Evolutionary conservation across 2,888 invertebrate genomes (phyloP).

Genomic region (Calliopum simillimum): DNA sequence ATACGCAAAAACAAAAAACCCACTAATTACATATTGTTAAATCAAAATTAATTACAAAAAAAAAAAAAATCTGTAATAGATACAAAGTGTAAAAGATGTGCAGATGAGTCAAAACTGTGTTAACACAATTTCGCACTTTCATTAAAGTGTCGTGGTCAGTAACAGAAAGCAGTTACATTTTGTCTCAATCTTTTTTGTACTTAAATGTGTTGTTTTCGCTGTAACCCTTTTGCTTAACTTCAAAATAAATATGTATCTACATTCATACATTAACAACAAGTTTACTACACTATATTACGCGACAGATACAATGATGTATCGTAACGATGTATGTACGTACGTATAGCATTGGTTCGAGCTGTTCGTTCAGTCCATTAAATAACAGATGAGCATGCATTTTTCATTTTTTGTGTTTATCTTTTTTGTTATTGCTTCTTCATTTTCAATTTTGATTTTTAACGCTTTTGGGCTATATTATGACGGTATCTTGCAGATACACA

Average conservation of each 20-base stretch:
- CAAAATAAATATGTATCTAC: neutral
- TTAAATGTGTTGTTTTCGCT: neutral
- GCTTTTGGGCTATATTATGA: too few relatives aligned
- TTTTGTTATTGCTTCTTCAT: neutral
- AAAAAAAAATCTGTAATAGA: too few relatives aligned
- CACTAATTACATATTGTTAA: too few relatives aligned
- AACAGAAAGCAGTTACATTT: neutral
- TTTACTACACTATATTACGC: neutral
- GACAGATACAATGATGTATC: neutral
- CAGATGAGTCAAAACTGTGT: too few relatives aligned
- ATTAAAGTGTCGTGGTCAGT: neutral
- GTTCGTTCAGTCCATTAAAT: constrained; percentile 22
- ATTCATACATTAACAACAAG: too few relatives aligned
- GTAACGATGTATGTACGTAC: neutral
- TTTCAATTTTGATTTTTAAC: too few relatives aligned
- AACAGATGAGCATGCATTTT: constrained; percentile 15
- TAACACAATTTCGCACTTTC: neutral
- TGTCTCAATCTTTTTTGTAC: neutral
- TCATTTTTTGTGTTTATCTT: neutral
- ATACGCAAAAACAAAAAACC: too few relatives aligned
- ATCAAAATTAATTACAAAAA: too few relatives aligned
- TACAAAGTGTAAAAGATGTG: too few relatives aligned
- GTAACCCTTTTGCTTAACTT: constrained; percentile 7
- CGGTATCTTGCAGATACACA: too few relatives aligned
- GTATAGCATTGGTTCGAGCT: neutral